These are phyloP conservation scores for Pyrrhosoma nymphula DNA, from an alignment of 2,888 invertebrate species.

Conservation along the genomic window DNA sequence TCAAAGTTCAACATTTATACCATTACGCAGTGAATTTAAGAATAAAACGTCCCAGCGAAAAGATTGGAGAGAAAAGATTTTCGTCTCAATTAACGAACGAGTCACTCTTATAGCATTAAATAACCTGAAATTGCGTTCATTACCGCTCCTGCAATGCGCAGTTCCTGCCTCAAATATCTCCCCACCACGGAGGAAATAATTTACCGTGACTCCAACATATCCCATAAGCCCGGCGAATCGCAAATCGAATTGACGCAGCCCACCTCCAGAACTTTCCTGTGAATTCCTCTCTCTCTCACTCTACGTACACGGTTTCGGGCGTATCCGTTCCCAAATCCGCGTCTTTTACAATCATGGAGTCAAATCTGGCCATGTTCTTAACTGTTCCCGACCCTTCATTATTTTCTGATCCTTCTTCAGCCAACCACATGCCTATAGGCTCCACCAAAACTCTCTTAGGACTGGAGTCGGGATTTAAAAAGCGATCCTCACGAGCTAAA, in stretches of 20 bases:
- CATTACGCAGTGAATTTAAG: neutral
- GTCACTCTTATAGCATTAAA: neutral
- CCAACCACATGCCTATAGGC: neutral
- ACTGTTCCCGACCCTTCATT: neutral
- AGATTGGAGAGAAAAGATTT: neutral
- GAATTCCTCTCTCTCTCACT: neutral
- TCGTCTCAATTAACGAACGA: neutral
- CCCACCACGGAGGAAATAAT: neutral
- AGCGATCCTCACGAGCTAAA: neutral
- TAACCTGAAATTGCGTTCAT: neutral
- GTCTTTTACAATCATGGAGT: neutral
- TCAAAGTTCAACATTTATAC: neutral
- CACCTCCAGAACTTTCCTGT: neutral
- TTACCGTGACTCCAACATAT: neutral
- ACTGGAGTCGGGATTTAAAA: neutral
- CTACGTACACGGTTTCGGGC: neutral
- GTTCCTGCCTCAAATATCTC: neutral
- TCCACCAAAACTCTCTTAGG: neutral
- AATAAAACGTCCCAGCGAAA: neutral
- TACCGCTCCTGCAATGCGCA: neutral
- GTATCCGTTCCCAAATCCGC: neutral
- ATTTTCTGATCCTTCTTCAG: neutral
- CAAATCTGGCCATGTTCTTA: neutral
- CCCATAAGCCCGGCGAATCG: neutral
- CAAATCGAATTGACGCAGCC: neutral